Evolutionary conservation across 2,113 vertebrate species (phyloP).

Genomic region (Trochalopteron elliotii): DNA sequence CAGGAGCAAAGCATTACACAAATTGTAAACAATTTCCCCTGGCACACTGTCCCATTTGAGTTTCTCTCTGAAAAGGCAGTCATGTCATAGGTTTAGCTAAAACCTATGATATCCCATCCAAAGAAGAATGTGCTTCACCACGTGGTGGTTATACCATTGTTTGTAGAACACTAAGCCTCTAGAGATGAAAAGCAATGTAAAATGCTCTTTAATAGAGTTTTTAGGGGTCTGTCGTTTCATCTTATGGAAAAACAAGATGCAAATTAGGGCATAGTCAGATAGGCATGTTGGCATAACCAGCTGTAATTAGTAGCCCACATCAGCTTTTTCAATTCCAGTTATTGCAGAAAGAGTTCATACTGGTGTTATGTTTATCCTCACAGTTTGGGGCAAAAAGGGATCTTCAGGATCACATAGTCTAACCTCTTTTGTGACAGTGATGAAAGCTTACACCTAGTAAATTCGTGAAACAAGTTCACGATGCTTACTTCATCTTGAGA

Average conservation of each 20-base stretch:
- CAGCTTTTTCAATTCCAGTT: not conserved
- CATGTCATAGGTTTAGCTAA: not conserved
- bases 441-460: not conserved
- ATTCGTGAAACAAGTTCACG: not conserved
- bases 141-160: not conserved
- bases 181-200: not conserved
- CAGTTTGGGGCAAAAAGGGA: not conserved
- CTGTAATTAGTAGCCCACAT: not conserved
- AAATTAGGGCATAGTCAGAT: not conserved
- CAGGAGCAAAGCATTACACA: not conserved
- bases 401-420: not conserved
- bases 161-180: not conserved
- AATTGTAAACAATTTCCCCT: not conserved
- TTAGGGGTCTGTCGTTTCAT: not conserved
- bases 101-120: not conserved
- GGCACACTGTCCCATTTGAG: not conserved
- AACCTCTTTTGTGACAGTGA: not conserved
- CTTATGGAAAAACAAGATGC: not conserved
- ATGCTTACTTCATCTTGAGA: not conserved
- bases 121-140: not conserved
- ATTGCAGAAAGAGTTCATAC: not conserved
- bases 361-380: not conserved
- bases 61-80: not conserved
- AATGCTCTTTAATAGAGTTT: not conserved
- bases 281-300: not conserved